Evolutionary conservation across 2,113 vertebrate genomes (phyloP).

Genomic region (Spheniscus mendiculus): DNA sequence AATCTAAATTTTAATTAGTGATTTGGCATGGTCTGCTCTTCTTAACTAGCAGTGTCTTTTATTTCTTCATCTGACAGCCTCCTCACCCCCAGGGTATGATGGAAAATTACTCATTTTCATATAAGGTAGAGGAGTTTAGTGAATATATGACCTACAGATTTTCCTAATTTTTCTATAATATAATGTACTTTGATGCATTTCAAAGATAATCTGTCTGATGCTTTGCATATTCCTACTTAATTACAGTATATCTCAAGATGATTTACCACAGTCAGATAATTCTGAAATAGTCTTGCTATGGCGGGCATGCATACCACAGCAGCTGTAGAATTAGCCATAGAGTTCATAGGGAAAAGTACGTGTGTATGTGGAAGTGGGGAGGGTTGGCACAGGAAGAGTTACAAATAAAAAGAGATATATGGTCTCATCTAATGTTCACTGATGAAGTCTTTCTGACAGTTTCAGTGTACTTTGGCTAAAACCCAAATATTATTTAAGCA

Average conservation of each 20-base stretch:
- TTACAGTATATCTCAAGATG: constrained; percentile 48
- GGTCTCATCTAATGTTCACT: neutral
- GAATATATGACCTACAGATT: constrained; percentile 55
- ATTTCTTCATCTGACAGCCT: constrained; percentile 64
- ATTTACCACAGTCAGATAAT: constrained; percentile 49
- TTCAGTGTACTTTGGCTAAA: neutral
- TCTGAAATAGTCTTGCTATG: neutral
- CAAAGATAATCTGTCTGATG: constrained; percentile 64
- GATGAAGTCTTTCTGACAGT: neutral
- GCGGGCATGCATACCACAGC: constrained; percentile 16
- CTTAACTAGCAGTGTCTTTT: constrained; percentile 69
- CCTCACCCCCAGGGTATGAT: constrained; percentile 31
- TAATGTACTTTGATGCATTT: constrained; percentile 60
- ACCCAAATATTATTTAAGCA: neutral
- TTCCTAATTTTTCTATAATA: constrained; percentile 30
- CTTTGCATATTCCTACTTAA: constrained; percentile 64
- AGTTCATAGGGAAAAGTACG: neutral
- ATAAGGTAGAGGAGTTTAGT: constrained; percentile 50
- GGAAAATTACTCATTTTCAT: constrained; percentile 63
- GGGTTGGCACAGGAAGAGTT: neutral
- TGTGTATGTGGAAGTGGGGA: neutral
- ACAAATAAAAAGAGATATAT: neutral
- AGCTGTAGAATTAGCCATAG: neutral
- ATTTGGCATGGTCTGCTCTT: constrained; percentile 70
- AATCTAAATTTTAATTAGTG: constrained; percentile 65